Conservation (phyloP, 2,888 invertebrate genomes). For the Endomychus coccineus region DNA sequence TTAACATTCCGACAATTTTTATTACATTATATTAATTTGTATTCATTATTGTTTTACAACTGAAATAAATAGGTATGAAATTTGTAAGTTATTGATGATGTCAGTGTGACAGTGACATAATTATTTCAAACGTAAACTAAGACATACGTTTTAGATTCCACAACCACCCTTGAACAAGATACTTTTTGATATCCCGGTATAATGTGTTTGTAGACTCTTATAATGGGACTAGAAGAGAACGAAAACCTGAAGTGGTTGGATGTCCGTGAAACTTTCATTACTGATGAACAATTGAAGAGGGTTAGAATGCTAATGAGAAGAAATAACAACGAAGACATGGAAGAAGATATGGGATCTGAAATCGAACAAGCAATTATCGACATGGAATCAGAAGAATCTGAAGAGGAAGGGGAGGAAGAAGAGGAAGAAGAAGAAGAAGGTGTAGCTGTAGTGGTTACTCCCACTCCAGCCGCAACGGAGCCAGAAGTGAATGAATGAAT, state of each 20-base stretch:
- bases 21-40: slow-evolving; percentile 4
- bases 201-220: slow-evolving; percentile 23
- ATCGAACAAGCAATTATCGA: slow-evolving; percentile 15
- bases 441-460: not conserved
- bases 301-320: slow-evolving; percentile 46
- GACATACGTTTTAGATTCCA: too few species aligned
- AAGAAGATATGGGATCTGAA: slow-evolving; percentile 11
- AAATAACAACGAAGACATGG: slow-evolving; percentile 35
- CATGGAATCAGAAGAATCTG: slow-evolving; percentile 14
- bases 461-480: too few species aligned
- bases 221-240: slow-evolving; percentile 29
- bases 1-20: too few species aligned
- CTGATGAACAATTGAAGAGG: slow-evolving; percentile 42
- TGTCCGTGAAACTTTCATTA: slow-evolving; percentile 43
- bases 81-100: too few species aligned
- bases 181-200: too few species aligned
- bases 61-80: too few species aligned
- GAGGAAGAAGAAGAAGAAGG: slow-evolving; percentile 12
- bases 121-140: too few species aligned
- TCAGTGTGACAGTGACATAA: too few species aligned
- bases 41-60: too few species aligned
- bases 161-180: too few species aligned
- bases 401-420: slow-evolving; percentile 2
- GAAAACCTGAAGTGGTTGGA: slow-evolving; percentile 33
- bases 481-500: too few species aligned